These are phyloP conservation scores for Tetrapedia diversipes DNA, from an alignment of 2,888 invertebrate genomes.

Conservation along the genomic window DNA sequence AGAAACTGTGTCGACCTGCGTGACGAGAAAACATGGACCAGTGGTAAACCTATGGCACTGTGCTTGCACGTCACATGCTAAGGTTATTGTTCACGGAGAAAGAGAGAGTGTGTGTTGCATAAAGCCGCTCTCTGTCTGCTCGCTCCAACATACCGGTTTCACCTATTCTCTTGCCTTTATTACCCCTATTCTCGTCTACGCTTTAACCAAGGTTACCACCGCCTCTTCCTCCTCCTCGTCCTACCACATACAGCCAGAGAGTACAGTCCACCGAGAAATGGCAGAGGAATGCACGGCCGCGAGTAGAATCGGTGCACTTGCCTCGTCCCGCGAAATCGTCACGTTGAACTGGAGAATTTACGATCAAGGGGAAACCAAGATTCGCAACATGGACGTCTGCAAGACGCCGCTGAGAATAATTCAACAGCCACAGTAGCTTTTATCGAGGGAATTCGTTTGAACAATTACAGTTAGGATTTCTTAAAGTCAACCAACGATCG, in stretches of 20 bases:
- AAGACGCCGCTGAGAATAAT: constrained; percentile 4
- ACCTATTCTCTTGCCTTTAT: constrained; percentile 59
- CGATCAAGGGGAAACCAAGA: constrained; percentile 3
- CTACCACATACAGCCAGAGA: constrained; percentile 26
- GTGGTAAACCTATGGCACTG: constrained; percentile 4
- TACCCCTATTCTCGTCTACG: constrained; percentile 66
- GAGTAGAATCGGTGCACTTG: constrained; percentile 54
- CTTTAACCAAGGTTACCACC: constrained; percentile 66
- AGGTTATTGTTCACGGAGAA: constrained; percentile 45
- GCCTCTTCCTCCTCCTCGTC: constrained; percentile 56
- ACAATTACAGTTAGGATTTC: constrained; percentile 11
- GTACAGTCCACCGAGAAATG: constrained; percentile 56
- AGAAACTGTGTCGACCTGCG: constrained; percentile 30
- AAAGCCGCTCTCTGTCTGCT: constrained; percentile 39
- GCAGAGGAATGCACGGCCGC: constrained; percentile 46
- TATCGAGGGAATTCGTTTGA: not conserved
- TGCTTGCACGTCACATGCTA: constrained; percentile 6
- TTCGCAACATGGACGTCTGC: not conserved
- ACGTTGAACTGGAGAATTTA: constrained; percentile 36
- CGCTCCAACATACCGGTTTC: constrained; percentile 39
- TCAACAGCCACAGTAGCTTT: constrained; percentile 9
- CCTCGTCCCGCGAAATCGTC: constrained; percentile 29
- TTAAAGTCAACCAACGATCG: not conserved
- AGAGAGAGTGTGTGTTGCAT: constrained; percentile 35
- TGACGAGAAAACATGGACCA: constrained; percentile 9